Conservation (phyloP, 2,888 invertebrate genomes). For the Mylabris sibirica region DNA sequence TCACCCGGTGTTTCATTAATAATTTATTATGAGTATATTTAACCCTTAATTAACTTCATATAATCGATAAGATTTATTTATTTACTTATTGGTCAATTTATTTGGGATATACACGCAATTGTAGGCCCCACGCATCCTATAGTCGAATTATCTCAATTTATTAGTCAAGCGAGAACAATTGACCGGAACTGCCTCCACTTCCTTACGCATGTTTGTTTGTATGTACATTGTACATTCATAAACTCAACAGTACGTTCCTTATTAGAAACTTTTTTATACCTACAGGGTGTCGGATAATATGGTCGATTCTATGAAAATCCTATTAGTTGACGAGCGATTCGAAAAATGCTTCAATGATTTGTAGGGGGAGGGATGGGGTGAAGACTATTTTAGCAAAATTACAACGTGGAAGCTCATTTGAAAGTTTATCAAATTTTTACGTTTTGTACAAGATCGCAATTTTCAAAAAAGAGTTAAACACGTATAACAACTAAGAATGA, state of each 20-base stretch:
- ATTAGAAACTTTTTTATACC: no score
- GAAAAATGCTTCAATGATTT: no score
- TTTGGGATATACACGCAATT: neutral
- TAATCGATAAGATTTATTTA: neutral
- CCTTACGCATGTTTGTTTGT: neutral
- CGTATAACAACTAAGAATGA: no score
- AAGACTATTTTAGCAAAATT: no score
- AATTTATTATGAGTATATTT: neutral
- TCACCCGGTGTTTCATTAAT: neutral
- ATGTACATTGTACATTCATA: neutral
- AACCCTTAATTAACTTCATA: neutral
- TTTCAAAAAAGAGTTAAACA: no score
- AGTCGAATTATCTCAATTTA: neutral
- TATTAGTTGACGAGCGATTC: no score
- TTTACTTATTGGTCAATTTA: neutral
- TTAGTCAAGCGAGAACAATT: slow-evolving; percentile 3
- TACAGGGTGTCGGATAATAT: no score
- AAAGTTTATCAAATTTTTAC: no score
- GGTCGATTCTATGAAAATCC: no score
- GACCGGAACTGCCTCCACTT: slow-evolving; percentile 11
- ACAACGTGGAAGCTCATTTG: no score
- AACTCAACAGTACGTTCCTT: neutral
- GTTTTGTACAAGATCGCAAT: no score
- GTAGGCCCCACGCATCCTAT: neutral
- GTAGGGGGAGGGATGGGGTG: no score